Conservation (phyloP, 2,888 invertebrate species). For the Rhopalosiphum nymphaeae region DNA sequence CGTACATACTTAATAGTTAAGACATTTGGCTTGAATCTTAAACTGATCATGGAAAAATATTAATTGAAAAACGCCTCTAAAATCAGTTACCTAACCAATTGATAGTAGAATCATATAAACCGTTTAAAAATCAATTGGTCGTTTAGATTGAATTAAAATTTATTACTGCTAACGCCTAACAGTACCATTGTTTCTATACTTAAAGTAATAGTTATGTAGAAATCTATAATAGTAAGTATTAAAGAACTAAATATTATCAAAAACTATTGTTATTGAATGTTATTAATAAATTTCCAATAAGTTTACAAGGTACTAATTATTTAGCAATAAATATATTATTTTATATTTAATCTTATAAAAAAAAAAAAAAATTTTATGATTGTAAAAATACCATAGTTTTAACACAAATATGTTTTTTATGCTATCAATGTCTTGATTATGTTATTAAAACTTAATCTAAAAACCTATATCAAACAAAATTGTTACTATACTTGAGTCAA, state of each 20-base stretch:
- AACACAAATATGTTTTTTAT: neutral
- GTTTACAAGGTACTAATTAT: too few relatives aligned
- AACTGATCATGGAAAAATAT: neutral
- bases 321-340: neutral
- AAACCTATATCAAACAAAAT: neutral
- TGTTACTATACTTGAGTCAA: neutral
- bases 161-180: too few relatives aligned
- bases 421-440: neutral
- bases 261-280: neutral
- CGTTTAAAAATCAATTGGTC: neutral
- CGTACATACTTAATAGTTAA: neutral
- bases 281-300: neutral
- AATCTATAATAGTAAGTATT: neutral
- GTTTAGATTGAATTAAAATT: neutral
- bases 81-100: neutral
- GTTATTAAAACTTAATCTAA: neutral
- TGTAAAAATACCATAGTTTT: neutral
- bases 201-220: neutral
- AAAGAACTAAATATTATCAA: neutral
- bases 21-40: slow-evolving; percentile 12
- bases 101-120: neutral
- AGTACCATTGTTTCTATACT: neutral
- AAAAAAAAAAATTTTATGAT: neutral
- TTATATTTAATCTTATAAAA: neutral
- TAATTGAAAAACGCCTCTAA: neutral